A percentile compares a stretch with the other conserved stretches of the same genome.
phyloP scores from a whole-genome alignment of 2,888 invertebrate species.

The Drosophila tripunctata region DNA sequence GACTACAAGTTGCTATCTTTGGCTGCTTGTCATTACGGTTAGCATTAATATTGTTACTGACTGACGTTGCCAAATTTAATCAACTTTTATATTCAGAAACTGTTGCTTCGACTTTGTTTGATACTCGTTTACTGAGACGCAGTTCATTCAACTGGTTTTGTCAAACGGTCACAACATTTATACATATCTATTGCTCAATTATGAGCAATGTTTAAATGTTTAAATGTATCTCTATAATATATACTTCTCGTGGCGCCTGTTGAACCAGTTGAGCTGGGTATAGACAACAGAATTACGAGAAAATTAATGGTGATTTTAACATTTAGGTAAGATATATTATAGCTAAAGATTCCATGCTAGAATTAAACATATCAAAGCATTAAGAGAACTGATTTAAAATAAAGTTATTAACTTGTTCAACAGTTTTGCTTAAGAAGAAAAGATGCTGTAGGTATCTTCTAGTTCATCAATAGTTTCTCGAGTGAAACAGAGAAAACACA shows the following conservation, averaged over 20 bases:
- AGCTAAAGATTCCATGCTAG: no score
- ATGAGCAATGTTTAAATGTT: background rate
- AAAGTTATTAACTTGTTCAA: background rate
- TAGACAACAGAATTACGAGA: background rate
- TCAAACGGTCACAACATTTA: constrained; percentile 9
- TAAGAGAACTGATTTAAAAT: background rate
- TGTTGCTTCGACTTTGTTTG: constrained; percentile 19
- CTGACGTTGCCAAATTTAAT: constrained; percentile 11
- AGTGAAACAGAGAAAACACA: constrained; percentile 1
- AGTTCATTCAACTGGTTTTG: constrained; percentile 52
- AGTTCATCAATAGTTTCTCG: constrained; percentile 4
- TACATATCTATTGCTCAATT: constrained; percentile 11
- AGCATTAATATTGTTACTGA: constrained; percentile 21
- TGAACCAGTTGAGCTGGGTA: constrained; percentile 12
- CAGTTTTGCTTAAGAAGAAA: background rate
- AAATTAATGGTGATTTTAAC: background rate
- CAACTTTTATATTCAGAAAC: constrained; percentile 24
- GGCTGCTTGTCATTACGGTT: constrained; percentile 38
- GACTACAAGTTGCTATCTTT: constrained; percentile 33
- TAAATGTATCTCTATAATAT: background rate
- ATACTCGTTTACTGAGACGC: constrained; percentile 16
- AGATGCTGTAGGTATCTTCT: constrained; percentile 5
- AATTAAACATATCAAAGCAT: background rate
- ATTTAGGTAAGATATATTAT: background rate
- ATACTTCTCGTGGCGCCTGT: background rate